Percentiles rank a stretch among this genome's conserved stretches.
Evolutionary conservation across 2,113 vertebrate genomes (phyloP).

Genomic region (Nesoenas mayeri): DNA sequence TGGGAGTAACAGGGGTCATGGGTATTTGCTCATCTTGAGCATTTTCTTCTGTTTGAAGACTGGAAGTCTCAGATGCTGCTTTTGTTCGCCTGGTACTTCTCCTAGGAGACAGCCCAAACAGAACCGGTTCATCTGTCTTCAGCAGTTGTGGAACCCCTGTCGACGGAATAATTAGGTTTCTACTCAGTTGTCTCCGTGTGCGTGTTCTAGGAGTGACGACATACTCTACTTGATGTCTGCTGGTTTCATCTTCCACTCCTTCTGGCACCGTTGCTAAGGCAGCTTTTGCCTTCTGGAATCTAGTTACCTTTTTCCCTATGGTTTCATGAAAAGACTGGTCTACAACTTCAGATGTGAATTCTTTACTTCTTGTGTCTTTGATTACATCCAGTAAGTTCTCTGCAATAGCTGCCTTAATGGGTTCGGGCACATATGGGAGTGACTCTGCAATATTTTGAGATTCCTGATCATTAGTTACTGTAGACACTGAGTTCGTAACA

Average conservation of each 20-base stretch:
- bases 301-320: slow-evolving; percentile 50
- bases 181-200: slow-evolving; percentile 3
- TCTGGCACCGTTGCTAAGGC: slow-evolving; percentile 31
- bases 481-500: slow-evolving; percentile 28
- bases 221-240: not conserved
- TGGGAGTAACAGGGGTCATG: slow-evolving; percentile 63
- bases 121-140: not conserved
- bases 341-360: slow-evolving; percentile 65
- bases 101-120: slow-evolving; percentile 59
- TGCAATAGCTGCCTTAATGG: slow-evolving; percentile 74
- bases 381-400: slow-evolving; percentile 77
- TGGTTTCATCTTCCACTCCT: slow-evolving; percentile 14
- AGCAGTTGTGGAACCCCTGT: not conserved
- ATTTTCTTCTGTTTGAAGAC: not conserved
- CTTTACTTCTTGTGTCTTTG: slow-evolving; percentile 79
- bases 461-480: slow-evolving; percentile 64
- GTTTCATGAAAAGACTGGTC: slow-evolving; percentile 66
- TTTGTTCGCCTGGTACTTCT: slow-evolving; percentile 72
- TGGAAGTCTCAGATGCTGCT: slow-evolving; percentile 27
- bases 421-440: slow-evolving; percentile 77
- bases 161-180: not conserved
- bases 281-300: slow-evolving; percentile 28
- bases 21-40: slow-evolving; percentile 35
- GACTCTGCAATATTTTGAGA: slow-evolving; percentile 62
- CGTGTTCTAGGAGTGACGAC: slow-evolving; percentile 54